phyloP scores from a whole-genome alignment of 2,797 vertebrate species.

The Urocyon cinereoargenteus region DNA sequence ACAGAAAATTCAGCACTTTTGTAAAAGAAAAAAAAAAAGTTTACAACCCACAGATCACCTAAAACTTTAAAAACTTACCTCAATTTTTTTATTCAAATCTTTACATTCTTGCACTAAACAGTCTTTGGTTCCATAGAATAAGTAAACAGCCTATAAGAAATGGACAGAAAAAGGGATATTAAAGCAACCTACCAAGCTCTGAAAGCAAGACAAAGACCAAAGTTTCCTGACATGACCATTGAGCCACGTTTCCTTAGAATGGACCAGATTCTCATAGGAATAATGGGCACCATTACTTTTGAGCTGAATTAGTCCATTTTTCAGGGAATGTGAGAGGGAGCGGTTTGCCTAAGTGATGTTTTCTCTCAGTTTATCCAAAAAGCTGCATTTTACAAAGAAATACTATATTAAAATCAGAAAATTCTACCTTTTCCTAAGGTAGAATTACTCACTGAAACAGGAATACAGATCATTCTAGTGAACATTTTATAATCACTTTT shows the following conservation, averaged over 20 bases:
- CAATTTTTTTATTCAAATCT: constrained; percentile 98
- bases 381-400: constrained; percentile 30
- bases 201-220: neutral
- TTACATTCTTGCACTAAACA: constrained; percentile 99
- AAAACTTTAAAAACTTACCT: constrained; percentile 90
- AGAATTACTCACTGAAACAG: constrained; percentile 32
- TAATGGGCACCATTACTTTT: neutral
- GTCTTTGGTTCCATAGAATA: constrained; percentile 99
- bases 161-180: constrained; percentile 44
- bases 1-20: constrained; percentile 41
- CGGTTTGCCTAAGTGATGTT: neutral
- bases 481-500: neutral
- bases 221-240: neutral
- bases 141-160: constrained; percentile 94
- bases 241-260: accelerated
- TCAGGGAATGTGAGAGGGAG: neutral
- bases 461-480: constrained; percentile 19
- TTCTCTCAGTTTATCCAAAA: constrained; percentile 21
- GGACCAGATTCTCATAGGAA: neutral
- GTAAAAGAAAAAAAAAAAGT: neutral
- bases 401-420: neutral
- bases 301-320: neutral
- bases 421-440: constrained; percentile 15
- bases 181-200: neutral
- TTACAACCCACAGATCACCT: constrained; percentile 17